These are phyloP conservation scores for Camelus dromedarius DNA, from an alignment of 2,113 vertebrate species.

Conservation along the genomic window DNA sequence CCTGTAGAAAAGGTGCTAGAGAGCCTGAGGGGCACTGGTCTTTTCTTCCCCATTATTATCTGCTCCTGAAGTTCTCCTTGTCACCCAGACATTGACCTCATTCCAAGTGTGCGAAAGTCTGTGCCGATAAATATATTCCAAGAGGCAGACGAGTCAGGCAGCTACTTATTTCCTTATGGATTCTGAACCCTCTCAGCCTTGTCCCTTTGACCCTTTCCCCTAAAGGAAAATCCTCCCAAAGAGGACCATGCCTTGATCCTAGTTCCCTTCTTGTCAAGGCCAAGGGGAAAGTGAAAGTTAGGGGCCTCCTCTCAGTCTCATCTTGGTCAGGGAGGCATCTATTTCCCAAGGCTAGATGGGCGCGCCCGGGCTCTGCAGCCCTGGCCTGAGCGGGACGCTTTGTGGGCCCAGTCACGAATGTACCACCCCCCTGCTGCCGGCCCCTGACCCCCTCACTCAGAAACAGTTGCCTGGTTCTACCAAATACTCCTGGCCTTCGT, in stretches of 20 bases:
- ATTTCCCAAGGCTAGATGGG: neutral
- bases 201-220: neutral
- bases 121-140: neutral
- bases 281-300: neutral
- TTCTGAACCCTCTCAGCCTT: neutral
- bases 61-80: neutral
- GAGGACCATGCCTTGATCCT: neutral
- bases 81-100: neutral
- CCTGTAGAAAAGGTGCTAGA: neutral
- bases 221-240: neutral
- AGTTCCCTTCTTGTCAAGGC: neutral
- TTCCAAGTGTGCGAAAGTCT: neutral
- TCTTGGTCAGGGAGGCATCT: neutral
- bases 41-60: neutral
- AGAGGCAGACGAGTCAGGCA: neutral
- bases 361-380: too few species aligned
- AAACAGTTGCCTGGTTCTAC: neutral
- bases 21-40: accelerated
- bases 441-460: too few species aligned
- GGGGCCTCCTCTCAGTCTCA: neutral
- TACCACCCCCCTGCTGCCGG: neutral
- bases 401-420: neutral
- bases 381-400: neutral
- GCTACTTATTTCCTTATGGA: neutral
- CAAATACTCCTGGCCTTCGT: neutral